These are phyloP conservation scores for Malurus leucopterus DNA, from an alignment of 2,797 vertebrate genomes.

Conservation along the genomic window DNA sequence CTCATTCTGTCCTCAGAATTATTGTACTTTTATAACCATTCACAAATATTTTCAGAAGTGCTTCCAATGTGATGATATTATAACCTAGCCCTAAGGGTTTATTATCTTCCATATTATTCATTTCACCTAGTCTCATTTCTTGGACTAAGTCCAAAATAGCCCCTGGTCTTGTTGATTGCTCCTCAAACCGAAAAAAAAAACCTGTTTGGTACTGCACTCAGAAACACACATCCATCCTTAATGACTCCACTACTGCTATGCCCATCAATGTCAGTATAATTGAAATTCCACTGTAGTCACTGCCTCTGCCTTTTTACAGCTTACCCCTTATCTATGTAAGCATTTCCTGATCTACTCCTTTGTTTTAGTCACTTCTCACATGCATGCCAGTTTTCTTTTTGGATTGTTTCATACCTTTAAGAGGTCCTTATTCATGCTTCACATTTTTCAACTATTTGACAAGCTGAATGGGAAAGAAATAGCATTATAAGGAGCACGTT, in stretches of 20 bases:
- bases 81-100: conserved; percentile 78
- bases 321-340: conserved; percentile 26
- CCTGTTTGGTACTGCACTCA: conserved; percentile 46
- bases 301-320: conserved; percentile 59
- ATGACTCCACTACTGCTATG: conserved; percentile 63
- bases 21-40: conserved; percentile 72
- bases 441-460: conserved; percentile 38
- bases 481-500: background rate
- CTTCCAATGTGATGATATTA: conserved; percentile 74
- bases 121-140: conserved; percentile 76
- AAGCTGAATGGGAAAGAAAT: conserved; percentile 35
- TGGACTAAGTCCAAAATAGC: conserved; percentile 77
- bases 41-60: conserved; percentile 74
- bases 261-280: conserved; percentile 66
- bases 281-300: conserved; percentile 65
- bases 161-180: conserved; percentile 73
- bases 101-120: conserved; percentile 74
- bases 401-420: conserved; percentile 32
- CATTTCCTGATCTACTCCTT: conserved; percentile 28
- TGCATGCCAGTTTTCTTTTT: conserved; percentile 28
- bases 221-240: conserved; percentile 59
- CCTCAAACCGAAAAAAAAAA: conserved; percentile 67
- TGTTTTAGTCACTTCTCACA: conserved; percentile 27
- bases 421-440: conserved; percentile 38
- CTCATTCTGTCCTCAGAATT: conserved; percentile 69